Evolutionary conservation across 2,797 vertebrate genomes (phyloP), one percentile per base, ranked within the genome.

Genomic region (Propithecus perrieri): DNA sequence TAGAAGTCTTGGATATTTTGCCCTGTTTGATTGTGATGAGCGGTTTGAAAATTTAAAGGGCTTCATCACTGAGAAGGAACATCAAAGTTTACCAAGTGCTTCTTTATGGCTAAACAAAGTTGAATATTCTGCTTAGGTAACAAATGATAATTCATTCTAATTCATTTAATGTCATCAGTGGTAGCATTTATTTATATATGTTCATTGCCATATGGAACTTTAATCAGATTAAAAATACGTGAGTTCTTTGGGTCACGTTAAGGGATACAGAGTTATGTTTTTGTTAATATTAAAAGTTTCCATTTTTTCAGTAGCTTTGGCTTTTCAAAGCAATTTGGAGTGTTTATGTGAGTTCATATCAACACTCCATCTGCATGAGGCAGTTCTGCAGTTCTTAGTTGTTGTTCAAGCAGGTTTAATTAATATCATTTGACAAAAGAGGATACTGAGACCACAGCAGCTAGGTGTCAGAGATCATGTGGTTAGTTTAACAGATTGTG

Each of bases 101-200:
- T 94, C 24, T 65, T 84, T 48, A 55, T n/a, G 46, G 33, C 26
- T 83, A 84, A 83, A 94, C 38, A 78, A 89, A 79, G 53, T 88
- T 71, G 43, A 87, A 38, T 85, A 30, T 17, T 69, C 43, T 33
- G 4, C 8, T 33, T 74, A 67, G 12, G 22, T 38, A 11, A 80
- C 80, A 96, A 87, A 35, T 57, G 55, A 94, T 72, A 87, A 87
- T 26, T 75, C 20, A 78, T 92, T 94, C 80, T 48, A 84, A 78
- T 71, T 91, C 55, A 55, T 28, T 88, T 20, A 48, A 4, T 50
- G 33, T 78, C 9, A 2, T 65, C 33, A 53, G 43, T 57, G 33
- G 46, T 55, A 69, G 50, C 55, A 88, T 65, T 88, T 63, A 65
- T 8, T 81, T 85, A 79, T 30, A 65, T 43, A 81, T 59, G 28